Evolutionary conservation across 2,113 vertebrate species (phyloP).

Genomic region (Seriola rivoliana): DNA sequence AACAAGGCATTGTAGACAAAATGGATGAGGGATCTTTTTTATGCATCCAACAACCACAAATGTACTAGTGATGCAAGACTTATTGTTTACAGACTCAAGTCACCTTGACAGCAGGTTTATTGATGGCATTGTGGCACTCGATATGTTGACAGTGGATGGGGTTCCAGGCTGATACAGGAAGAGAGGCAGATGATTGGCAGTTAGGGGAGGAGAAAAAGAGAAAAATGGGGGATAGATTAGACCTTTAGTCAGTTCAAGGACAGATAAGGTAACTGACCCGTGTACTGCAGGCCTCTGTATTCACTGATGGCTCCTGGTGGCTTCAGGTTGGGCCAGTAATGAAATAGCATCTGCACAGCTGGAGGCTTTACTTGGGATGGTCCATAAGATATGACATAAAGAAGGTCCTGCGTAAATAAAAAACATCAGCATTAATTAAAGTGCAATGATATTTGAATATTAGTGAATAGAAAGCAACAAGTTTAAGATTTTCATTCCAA

Average conservation of each 20-base stretch:
- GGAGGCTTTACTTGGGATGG: constrained; percentile 99
- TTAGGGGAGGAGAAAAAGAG: neutral
- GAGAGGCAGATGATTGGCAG: constrained; percentile 7
- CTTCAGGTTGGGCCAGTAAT: constrained; percentile 99
- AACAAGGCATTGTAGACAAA: neutral
- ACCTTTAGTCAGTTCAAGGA: constrained; percentile 43
- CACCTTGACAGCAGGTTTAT: constrained; percentile 99
- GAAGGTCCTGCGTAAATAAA: constrained; percentile 89
- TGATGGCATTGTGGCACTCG: constrained; percentile 98
- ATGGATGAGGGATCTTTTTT: neutral
- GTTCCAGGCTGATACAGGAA: constrained; percentile 94
- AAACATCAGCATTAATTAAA: constrained; percentile 14
- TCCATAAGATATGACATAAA: constrained; percentile 98
- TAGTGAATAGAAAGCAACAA: neutral
- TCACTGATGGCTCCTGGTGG: constrained; percentile 98
- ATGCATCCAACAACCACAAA: constrained; percentile 2
- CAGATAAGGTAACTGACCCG: constrained; percentile 85
- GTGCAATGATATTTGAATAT: neutral
- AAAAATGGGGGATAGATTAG: constrained; percentile 23
- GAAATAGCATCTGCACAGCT: constrained; percentile 99
- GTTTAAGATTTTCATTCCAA: neutral
- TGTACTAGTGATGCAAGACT: neutral
- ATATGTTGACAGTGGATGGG: constrained; percentile 99
- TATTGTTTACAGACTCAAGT: constrained; percentile 21
- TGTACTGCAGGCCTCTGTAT: constrained; percentile 98